A percentile compares a stretch with the other conserved stretches of the same genome.
Conservation (phyloP, 2,113 vertebrate genomes). For the Arenaria interpres region DNA sequence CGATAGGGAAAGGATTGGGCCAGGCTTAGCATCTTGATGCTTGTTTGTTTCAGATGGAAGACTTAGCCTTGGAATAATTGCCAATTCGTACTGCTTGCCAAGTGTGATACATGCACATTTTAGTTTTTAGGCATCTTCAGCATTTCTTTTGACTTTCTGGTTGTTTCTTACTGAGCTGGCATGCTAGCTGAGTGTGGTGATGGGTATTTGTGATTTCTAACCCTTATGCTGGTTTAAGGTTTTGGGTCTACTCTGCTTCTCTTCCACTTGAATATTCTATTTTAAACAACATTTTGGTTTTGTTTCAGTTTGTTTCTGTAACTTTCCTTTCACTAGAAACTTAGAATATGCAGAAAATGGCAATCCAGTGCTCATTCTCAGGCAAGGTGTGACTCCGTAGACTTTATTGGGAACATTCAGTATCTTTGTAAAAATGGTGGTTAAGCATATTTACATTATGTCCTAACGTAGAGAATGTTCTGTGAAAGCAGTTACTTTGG, state of each 20-base stretch:
- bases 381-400: background rate
- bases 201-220: background rate
- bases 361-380: background rate
- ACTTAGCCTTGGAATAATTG: background rate
- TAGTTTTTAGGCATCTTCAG: background rate
- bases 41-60: background rate
- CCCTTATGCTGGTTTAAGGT: background rate
- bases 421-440: background rate
- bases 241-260: background rate
- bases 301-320: background rate
- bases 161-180: background rate
- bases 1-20: background rate
- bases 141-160: background rate
- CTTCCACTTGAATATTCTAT: background rate
- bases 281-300: background rate
- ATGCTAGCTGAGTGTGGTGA: background rate
- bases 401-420: background rate
- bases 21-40: background rate
- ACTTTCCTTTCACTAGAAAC: background rate
- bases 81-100: background rate
- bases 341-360: background rate
- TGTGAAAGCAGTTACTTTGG: background rate
- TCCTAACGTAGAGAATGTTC: background rate
- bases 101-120: background rate
- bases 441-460: background rate